Percentiles rank a stretch among this genome's conserved stretches.
Evolutionary conservation across 2,888 invertebrate species (phyloP).

Genomic region (Lasioglossum zephyrum): DNA sequence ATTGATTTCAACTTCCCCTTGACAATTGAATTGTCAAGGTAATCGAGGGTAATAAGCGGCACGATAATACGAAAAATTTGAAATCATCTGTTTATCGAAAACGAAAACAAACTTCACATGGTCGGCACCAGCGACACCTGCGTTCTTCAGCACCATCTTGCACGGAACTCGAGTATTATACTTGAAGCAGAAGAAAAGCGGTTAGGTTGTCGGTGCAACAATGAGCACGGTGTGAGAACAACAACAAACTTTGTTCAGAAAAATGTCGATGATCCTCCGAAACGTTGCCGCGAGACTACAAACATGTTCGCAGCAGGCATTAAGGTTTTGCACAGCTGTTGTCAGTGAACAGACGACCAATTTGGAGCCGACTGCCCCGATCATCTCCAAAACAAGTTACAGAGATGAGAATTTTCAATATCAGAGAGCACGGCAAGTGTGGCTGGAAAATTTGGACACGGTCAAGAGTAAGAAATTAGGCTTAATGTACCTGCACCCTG

Average conservation of each 20-base stretch:
- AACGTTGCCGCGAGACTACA: constrained; percentile 68
- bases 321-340: constrained; percentile 67
- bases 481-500: constrained; percentile 94
- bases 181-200: not conserved
- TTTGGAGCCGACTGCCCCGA: constrained; percentile 72
- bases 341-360: constrained; percentile 39
- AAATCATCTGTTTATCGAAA: constrained; percentile 15
- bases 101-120: constrained; percentile 22
- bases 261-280: constrained; percentile 75
- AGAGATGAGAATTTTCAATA: constrained; percentile 79
- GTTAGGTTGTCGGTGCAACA: constrained; percentile 15
- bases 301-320: constrained; percentile 59
- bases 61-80: not conserved
- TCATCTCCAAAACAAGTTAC: constrained; percentile 79
- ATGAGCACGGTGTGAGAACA: not conserved
- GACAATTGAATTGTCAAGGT: not conserved
- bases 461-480: constrained; percentile 92
- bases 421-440: constrained; percentile 90
- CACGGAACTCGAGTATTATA: not conserved
- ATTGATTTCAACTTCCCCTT: not conserved
- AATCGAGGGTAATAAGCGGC: not conserved
- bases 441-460: constrained; percentile 94
- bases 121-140: constrained; percentile 32
- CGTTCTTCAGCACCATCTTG: constrained; percentile 33
- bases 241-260: not conserved